Percentiles rank a stretch among this genome's conserved stretches.
phyloP scores from a whole-genome alignment of 2,113 vertebrate genomes.

The Sula dactylatra region DNA sequence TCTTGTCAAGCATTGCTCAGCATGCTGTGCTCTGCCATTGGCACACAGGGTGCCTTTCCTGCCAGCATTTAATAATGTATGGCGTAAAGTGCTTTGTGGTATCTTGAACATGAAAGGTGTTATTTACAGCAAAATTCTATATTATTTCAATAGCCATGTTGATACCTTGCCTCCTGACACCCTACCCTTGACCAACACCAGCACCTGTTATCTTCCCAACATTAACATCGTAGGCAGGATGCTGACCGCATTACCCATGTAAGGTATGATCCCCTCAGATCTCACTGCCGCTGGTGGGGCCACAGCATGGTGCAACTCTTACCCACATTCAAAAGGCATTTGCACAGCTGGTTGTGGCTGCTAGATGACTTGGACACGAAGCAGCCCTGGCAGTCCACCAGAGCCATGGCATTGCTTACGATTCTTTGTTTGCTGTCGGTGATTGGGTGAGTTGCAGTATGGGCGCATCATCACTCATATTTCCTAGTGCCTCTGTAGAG shows the following conservation, averaged over 20 bases:
- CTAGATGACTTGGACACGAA: neutral
- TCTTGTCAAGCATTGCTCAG: neutral
- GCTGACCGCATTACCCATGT: accelerated
- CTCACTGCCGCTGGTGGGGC: neutral
- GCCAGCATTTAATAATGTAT: accelerated
- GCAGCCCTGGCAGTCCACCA: neutral
- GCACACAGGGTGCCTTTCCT: neutral
- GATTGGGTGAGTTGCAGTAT: accelerated
- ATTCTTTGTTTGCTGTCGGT: neutral
- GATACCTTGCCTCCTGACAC: neutral
- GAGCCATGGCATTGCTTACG: neutral
- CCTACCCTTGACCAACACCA: neutral
- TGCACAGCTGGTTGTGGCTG: neutral
- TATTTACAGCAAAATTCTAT: neutral
- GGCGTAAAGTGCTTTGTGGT: neutral
- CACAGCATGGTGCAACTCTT: no score
- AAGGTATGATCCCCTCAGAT: neutral
- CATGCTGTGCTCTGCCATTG: neutral
- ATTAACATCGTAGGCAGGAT: neutral
- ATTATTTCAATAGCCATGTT: accelerated
- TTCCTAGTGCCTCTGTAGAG: accelerated
- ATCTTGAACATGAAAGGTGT: neutral
- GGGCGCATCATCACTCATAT: neutral
- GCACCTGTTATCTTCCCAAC: neutral
- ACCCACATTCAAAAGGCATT: neutral